Evolutionary conservation across 2,113 vertebrate species (phyloP).

Genomic region (Cercocebus atys): DNA sequence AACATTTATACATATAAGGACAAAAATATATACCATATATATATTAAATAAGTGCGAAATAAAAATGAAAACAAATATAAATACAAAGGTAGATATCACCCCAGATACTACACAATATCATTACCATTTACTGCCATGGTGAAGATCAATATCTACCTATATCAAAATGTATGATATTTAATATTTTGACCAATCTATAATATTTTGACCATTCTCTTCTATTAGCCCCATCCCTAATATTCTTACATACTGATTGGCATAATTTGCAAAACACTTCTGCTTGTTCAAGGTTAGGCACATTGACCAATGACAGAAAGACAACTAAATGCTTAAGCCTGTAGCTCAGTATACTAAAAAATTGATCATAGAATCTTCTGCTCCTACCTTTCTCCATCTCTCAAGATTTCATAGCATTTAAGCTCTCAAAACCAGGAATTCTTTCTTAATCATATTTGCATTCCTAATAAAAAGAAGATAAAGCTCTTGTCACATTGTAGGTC

Average conservation of each 20-base stretch:
- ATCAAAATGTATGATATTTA: no score
- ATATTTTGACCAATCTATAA: background rate
- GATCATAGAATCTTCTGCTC: background rate
- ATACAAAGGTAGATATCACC: background rate
- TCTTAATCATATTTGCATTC: background rate
- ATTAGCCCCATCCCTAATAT: background rate
- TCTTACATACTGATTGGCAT: background rate
- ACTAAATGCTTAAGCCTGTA: background rate
- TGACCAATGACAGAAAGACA: background rate
- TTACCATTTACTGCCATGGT: background rate
- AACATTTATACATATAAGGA: background rate
- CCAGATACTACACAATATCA: background rate
- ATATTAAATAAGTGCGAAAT: background rate
- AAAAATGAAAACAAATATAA: background rate
- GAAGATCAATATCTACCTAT: background rate
- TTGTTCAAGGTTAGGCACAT: background rate
- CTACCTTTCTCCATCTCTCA: background rate
- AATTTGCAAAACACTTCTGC: background rate
- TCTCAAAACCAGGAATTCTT: background rate
- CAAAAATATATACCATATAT: background rate
- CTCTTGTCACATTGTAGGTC: background rate
- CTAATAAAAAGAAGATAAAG: background rate
- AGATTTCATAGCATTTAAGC: background rate
- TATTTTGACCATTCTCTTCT: background rate
- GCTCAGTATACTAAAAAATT: background rate